Conservation (phyloP, 2,797 vertebrate species). For the Cynopterus sphinx region DNA sequence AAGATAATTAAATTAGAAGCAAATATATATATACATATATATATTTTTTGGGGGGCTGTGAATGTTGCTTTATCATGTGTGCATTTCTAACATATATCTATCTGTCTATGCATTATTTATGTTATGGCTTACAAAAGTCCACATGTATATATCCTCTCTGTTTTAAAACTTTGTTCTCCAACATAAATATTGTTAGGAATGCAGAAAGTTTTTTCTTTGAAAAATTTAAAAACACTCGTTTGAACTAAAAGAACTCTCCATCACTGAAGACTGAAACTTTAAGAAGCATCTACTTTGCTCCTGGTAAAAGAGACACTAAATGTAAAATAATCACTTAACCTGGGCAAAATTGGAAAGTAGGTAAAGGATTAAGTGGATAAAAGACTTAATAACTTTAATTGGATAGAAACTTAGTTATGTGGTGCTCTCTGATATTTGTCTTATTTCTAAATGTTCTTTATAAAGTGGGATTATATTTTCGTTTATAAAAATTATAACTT, state of each 20-base stretch:
- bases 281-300: not conserved
- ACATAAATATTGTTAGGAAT: not conserved
- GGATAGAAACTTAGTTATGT: not conserved
- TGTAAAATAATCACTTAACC: not conserved
- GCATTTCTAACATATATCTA: slow-evolving; percentile 16
- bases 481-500: slow-evolving; percentile 45
- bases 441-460: slow-evolving; percentile 53
- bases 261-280: slow-evolving; percentile 26
- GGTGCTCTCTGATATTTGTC: not conserved
- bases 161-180: slow-evolving; percentile 39
- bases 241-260: slow-evolving; percentile 1
- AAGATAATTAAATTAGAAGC: slow-evolving; percentile 38
- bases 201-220: slow-evolving; percentile 22
- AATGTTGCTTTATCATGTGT: not conserved
- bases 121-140: slow-evolving; percentile 26
- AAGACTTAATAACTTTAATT: slow-evolving; percentile 40
- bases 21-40: not conserved
- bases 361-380: not conserved
- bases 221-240: slow-evolving; percentile 39
- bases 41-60: not conserved
- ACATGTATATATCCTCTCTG: not conserved
- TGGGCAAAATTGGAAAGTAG: slow-evolving; percentile 27
- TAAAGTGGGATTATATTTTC: slow-evolving; percentile 33
- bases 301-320: slow-evolving; percentile 28
- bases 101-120: not conserved